Conservation (phyloP, 2,797 vertebrate species). For the Crypturellus tataupa region DNA sequence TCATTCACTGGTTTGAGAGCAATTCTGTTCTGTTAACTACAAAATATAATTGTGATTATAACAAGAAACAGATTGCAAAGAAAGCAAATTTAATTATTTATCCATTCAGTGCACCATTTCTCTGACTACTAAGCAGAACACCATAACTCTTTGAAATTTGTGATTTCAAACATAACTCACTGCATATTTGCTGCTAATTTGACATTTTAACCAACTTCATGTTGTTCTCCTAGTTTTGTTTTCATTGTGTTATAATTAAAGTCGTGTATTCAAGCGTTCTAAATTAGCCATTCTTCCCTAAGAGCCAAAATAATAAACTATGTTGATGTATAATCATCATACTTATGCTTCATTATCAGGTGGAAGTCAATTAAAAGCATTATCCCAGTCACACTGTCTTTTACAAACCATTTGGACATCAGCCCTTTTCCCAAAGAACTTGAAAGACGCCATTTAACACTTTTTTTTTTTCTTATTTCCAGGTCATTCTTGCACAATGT, state of each 20-base stretch:
- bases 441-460: neutral
- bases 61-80: neutral
- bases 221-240: neutral
- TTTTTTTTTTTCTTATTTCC: neutral
- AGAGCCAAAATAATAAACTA: neutral
- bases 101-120: neutral
- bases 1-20: neutral
- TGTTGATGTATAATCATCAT: neutral
- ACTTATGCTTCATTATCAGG: neutral
- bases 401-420: neutral
- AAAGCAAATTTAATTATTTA: neutral
- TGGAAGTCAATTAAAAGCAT: neutral
- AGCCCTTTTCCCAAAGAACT: neutral
- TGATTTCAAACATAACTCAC: neutral
- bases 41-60: neutral
- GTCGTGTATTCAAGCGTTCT: neutral
- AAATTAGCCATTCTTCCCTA: neutral
- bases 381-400: neutral
- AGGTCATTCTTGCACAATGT: conserved; percentile 97
- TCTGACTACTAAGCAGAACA: neutral
- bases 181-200: neutral
- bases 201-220: accelerated
- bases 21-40: neutral
- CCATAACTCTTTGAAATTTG: neutral
- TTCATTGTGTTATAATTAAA: neutral